Evolutionary conservation across 1,140 invertebrate genomes (phyloP), one percentile per base, ranked within the genome.

Genomic region (Drosophila pruinosa): DNA sequence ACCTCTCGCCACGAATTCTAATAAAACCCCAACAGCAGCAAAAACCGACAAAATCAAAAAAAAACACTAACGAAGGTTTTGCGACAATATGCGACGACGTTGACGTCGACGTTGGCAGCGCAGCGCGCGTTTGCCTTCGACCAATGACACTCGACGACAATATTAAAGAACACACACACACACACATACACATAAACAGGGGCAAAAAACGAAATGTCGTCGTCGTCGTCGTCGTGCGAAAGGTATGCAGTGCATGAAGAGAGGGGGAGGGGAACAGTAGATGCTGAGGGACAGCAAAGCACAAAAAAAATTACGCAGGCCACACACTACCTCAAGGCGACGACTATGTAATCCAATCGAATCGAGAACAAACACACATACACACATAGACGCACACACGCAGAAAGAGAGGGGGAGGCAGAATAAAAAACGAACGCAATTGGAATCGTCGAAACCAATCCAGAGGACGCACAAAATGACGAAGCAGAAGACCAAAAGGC

Each of bases 91-190:
- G 65, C 62, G 71, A 57, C 59, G 63, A 61, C 39, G 59, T n/a
- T 7, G 31, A 56, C 45, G 34, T 8, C 28, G 71, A 41, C 59
- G 59, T 15, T 38, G 58, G 53, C 72, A 43, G 75, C 67, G 54
- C 58, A 56, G 72, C 61, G 58, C 48, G 61, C 72, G 63, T 77
- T 89, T 63, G 65, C 67, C 59, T 59, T 81, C 88, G 89, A 85
- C 89, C 89, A 91, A 91, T 91, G 89, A 91, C 89, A 91, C 89
- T 89, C 86, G 73, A 90, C 89, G 89, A 91, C 89, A 91, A 89
- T 89, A 91, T 91, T 85, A 69, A 85, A 78, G 78, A 69, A 76
- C 72, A 63, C 67, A 56, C 74, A 72, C 53, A 71, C 52, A 72
- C 39, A 59, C 39, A 59, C 47, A 59, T 28, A 57, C 31, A 52